Evolutionary conservation across 2,888 invertebrate genomes (phyloP).

Genomic region (Pachliopta kotzebuea): DNA sequence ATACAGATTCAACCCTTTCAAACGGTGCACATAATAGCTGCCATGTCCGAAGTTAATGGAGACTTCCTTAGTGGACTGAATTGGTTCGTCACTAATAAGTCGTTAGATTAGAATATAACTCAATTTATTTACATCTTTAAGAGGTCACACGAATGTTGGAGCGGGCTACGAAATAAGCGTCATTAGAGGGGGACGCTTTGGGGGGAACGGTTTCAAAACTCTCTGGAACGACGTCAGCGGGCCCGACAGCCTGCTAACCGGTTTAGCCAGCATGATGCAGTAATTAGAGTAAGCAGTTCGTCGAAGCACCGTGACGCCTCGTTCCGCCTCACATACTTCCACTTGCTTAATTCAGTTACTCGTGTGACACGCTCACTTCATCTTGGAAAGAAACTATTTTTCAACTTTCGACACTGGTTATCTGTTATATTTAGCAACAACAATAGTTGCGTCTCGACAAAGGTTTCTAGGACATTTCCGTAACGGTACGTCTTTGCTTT

Average conservation of each 20-base stretch:
- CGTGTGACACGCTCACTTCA: constrained; percentile 45
- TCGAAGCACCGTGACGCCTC: constrained; percentile 48
- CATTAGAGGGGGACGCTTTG: constrained; percentile 6
- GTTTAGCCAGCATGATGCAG: constrained; percentile 65
- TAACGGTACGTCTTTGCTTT: constrained; percentile 65
- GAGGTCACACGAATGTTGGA: constrained; percentile 18
- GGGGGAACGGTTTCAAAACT: constrained; percentile 19
- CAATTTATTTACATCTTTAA: constrained; percentile 26
- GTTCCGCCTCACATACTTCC: constrained; percentile 42
- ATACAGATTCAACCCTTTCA: background rate
- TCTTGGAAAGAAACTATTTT: constrained; percentile 44
- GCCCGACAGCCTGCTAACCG: constrained; percentile 50
- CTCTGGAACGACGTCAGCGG: constrained; percentile 32
- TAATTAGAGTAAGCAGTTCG: constrained; percentile 70
- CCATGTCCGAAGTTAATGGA: constrained; percentile 32
- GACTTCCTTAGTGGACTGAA: constrained; percentile 38
- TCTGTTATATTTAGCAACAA: constrained; percentile 56
- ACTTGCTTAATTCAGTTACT: constrained; percentile 45
- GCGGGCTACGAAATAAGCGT: constrained; percentile 21
- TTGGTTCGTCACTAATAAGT: constrained; percentile 34
- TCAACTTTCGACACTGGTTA: constrained; percentile 48
- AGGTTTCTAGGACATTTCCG: constrained; percentile 64
- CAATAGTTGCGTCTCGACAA: constrained; percentile 61
- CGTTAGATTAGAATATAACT: constrained; percentile 26
- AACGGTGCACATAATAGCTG: background rate